A percentile compares a stretch with the other conserved stretches of the same genome.
Conservation (phyloP, 2,797 vertebrate species). For the Enteromius fasciolatus region DNA sequence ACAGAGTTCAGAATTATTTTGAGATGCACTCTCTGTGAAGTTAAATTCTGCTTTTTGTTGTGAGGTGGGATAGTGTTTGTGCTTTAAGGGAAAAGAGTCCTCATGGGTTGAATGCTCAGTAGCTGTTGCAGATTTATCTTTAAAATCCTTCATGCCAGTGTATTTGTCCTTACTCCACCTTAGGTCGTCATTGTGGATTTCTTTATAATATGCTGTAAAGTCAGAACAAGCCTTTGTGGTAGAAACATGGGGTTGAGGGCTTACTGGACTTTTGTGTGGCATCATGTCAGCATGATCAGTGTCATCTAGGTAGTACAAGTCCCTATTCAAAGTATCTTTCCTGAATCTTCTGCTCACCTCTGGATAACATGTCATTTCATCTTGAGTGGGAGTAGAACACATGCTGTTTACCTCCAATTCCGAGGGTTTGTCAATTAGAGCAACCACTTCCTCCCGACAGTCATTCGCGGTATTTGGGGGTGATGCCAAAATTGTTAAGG, state of each 20-base stretch:
- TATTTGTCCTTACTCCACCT: background rate
- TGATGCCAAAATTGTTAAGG: background rate
- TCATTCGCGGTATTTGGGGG: background rate
- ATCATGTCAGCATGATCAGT: background rate
- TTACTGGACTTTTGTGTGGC: slow-evolving; percentile 13
- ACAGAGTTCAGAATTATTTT: slow-evolving; percentile 7
- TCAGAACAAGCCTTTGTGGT: slow-evolving; percentile 4
- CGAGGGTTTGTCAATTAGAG: slow-evolving; percentile 23
- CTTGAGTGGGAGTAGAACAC: slow-evolving; percentile 72
- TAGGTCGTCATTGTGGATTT: slow-evolving; percentile 13
- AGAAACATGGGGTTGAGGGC: background rate
- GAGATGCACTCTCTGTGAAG: background rate
- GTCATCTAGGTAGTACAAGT: background rate
- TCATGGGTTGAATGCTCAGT: background rate
- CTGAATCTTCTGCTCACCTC: background rate
- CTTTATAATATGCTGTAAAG: slow-evolving; percentile 8
- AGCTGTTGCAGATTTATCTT: background rate
- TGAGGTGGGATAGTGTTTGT: background rate
- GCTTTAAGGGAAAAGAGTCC: background rate
- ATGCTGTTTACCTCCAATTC: slow-evolving; percentile 49
- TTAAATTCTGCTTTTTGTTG: background rate
- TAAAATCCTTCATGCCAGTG: background rate
- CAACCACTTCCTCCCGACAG: background rate
- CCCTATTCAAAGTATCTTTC: background rate
- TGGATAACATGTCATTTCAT: slow-evolving; percentile 65